Conservation (phyloP, 2,797 vertebrate genomes). For the Taeniopygia guttata region DNA sequence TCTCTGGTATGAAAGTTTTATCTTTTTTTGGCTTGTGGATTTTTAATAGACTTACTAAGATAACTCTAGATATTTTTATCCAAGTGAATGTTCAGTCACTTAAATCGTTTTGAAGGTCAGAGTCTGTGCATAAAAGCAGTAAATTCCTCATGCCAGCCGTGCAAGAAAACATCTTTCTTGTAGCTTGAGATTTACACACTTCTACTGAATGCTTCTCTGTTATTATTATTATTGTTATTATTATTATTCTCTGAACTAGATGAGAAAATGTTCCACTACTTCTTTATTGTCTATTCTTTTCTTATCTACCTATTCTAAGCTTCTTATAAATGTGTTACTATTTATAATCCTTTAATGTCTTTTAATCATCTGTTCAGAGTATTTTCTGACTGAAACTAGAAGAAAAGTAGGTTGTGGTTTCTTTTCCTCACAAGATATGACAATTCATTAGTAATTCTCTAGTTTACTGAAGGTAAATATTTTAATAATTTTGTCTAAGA, state of each 20-base stretch:
- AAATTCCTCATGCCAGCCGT: neutral
- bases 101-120: conserved; percentile 20
- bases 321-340: neutral
- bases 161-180: neutral
- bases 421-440: neutral
- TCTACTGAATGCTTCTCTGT: neutral
- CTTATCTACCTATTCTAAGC: neutral
- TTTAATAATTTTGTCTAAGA: neutral
- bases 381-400: neutral
- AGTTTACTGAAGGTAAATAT: neutral
- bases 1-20: neutral
- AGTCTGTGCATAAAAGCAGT: neutral
- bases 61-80: conserved; percentile 7
- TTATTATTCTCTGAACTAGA: neutral
- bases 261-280: neutral
- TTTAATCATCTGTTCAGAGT: neutral
- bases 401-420: neutral
- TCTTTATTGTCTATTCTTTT: neutral
- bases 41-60: neutral
- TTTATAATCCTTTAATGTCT: neutral
- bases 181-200: neutral
- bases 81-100: neutral
- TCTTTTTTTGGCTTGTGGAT: neutral
- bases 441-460: conserved; percentile 12
- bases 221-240: neutral